phyloP scores from a whole-genome alignment of 2,797 vertebrate genomes.

The Sternotherus odoratus region DNA sequence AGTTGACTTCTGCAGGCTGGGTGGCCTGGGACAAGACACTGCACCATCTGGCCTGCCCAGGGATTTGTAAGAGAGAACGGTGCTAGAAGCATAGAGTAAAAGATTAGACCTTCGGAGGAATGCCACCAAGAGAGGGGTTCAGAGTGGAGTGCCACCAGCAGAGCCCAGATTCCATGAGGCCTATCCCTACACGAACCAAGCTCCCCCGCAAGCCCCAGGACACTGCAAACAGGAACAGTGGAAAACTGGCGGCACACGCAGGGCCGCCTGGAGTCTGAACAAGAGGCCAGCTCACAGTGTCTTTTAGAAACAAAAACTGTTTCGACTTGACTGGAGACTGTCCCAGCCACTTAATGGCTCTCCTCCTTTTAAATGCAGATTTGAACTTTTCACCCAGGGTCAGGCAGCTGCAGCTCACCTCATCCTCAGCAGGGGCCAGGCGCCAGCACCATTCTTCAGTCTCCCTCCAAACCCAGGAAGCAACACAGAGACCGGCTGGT shows the following conservation, averaged over 20 bases:
- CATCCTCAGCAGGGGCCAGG: constrained; percentile 64
- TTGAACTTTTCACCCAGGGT: constrained; percentile 82
- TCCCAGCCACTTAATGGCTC: constrained; percentile 20
- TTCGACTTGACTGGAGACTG: constrained; percentile 57
- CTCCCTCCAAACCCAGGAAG: accelerated
- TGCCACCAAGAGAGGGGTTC: too few relatives aligned
- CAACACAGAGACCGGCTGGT: accelerated
- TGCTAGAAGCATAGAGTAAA: accelerated
- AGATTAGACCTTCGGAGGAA: too few relatives aligned
- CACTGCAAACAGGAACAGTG: background rate
- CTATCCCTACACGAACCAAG: background rate
- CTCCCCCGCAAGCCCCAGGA: background rate
- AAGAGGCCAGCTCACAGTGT: background rate
- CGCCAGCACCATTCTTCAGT: background rate
- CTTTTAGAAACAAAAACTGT: constrained; percentile 14
- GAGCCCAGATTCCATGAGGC: background rate
- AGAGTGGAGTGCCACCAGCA: background rate
- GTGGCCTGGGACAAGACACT: accelerated
- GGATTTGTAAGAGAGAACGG: background rate
- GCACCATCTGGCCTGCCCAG: background rate
- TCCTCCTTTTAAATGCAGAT: constrained; percentile 80
- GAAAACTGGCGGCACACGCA: background rate
- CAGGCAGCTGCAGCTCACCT: constrained; percentile 68
- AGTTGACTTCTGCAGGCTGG: accelerated
- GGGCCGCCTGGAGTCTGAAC: background rate